These are phyloP conservation scores for Camponotus floridanus DNA, from an alignment of 1,140 invertebrate species.

Conservation along the genomic window DNA sequence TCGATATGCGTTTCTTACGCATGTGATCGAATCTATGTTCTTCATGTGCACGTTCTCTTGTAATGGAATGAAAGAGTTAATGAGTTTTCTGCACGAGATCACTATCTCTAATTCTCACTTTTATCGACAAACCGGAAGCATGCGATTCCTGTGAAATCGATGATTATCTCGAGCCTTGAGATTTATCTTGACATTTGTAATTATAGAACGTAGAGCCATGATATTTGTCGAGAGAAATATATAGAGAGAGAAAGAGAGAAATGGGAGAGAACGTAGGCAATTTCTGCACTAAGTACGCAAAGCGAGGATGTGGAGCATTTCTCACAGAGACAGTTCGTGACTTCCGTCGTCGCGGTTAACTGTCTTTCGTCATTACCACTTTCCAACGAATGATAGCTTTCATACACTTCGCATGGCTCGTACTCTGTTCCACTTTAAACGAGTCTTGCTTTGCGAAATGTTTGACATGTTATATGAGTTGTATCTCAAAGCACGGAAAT, in stretches of 20 bases:
- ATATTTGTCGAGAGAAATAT: conserved; percentile 7
- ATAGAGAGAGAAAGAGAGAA: neutral
- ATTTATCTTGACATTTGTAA: conserved; percentile 39
- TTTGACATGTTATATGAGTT: neutral
- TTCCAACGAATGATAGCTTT: conserved; percentile 30
- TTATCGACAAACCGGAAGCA: neutral
- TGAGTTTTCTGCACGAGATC: conserved; percentile 13
- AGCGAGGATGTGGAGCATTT: conserved; percentile 26
- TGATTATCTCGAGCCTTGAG: conserved; percentile 16
- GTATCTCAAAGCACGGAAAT: neutral
- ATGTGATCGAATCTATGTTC: conserved; percentile 32
- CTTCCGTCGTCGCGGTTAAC: conserved; percentile 50
- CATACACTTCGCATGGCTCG: conserved; percentile 3
- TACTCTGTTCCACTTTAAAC: conserved; percentile 18
- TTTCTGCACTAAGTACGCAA: conserved; percentile 43
- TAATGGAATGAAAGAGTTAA: conserved; percentile 58
- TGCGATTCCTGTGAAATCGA: neutral
- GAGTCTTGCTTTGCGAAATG: conserved; percentile 2
- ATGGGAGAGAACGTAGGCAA: neutral
- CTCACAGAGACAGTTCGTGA: conserved; percentile 37
- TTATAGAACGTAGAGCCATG: neutral
- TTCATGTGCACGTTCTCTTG: neutral
- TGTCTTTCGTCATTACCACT: conserved; percentile 53
- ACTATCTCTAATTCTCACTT: conserved; percentile 37
- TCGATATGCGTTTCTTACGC: conserved; percentile 32